phyloP scores from a whole-genome alignment of 2,113 vertebrate genomes.

The Maylandia zebra region DNA sequence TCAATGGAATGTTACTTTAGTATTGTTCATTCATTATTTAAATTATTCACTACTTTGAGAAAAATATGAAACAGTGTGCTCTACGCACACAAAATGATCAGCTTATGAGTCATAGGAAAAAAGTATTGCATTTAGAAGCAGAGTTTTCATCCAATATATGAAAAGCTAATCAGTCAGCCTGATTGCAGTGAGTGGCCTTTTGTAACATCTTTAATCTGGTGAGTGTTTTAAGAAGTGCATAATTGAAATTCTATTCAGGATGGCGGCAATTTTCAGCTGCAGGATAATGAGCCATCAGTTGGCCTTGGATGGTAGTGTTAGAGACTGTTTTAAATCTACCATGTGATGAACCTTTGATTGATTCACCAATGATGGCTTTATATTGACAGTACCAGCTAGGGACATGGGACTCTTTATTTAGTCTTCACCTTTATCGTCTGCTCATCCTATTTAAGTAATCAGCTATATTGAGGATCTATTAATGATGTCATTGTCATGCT shows the following conservation, averaged over 20 bases:
- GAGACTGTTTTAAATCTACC: constrained; percentile 72
- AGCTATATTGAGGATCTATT: constrained; percentile 78
- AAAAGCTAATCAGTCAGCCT: constrained; percentile 71
- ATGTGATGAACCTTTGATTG: constrained; percentile 87
- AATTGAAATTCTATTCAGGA: constrained; percentile 85
- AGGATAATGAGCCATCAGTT: constrained; percentile 85
- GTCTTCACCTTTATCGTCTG: constrained; percentile 75
- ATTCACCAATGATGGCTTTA: constrained; percentile 69
- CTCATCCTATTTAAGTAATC: constrained; percentile 87
- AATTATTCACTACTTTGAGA: constrained; percentile 12
- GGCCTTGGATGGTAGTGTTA: constrained; percentile 65
- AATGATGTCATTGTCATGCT: constrained; percentile 87
- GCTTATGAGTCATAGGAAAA: constrained; percentile 13
- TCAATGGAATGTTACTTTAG: neutral
- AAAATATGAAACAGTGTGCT: neutral
- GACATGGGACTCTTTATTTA: constrained; percentile 78
- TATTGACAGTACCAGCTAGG: constrained; percentile 76
- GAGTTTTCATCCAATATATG: constrained; percentile 52
- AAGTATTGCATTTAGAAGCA: constrained; percentile 30
- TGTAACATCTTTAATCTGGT: constrained; percentile 68
- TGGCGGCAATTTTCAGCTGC: constrained; percentile 75
- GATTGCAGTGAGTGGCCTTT: constrained; percentile 71
- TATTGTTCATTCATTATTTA: constrained; percentile 7
- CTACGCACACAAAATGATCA: constrained; percentile 13
- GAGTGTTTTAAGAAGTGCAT: constrained; percentile 78